Evolutionary conservation across 2,888 invertebrate species (phyloP).

Genomic region (Sturmia bella): DNA sequence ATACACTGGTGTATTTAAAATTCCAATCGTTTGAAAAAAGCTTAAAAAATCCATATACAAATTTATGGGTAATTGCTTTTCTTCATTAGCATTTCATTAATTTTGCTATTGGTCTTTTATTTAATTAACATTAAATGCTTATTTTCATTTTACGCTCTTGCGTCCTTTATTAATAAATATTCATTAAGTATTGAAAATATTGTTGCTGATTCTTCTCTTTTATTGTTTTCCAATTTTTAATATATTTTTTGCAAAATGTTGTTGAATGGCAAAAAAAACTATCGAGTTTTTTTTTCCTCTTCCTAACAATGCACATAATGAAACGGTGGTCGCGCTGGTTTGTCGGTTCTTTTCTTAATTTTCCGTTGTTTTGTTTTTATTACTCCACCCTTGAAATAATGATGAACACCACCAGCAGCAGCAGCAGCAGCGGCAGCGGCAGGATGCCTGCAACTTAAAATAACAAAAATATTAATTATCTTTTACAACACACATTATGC

Average conservation of each 20-base stretch:
- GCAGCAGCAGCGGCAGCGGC: too few relatives aligned
- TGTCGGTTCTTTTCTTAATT: constrained; percentile 24
- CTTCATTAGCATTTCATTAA: neutral
- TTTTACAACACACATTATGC: constrained; percentile 23
- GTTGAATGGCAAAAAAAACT: neutral
- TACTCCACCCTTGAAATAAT: constrained; percentile 32
- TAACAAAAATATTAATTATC: constrained; percentile 68
- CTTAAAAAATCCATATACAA: too few relatives aligned
- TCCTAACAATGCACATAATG: constrained; percentile 37
- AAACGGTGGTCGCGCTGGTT: constrained; percentile 23
- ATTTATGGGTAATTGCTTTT: neutral
- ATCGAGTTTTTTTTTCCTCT: neutral
- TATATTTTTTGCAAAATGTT: neutral
- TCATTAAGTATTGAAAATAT: constrained; percentile 18
- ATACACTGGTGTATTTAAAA: too few relatives aligned
- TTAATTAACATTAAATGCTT: neutral
- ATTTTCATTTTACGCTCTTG: too few relatives aligned
- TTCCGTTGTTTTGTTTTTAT: constrained; percentile 35
- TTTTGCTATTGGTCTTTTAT: neutral
- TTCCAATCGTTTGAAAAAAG: too few relatives aligned
- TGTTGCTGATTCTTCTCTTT: neutral
- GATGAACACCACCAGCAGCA: constrained; percentile 48
- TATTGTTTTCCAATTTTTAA: constrained; percentile 10
- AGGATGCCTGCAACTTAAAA: constrained; percentile 35
- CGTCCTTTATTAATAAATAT: constrained; percentile 13